Percentiles rank a stretch among this genome's conserved stretches.
phyloP scores from a whole-genome alignment of 2,888 invertebrate genomes.

The Tenthredo distinguenda region DNA sequence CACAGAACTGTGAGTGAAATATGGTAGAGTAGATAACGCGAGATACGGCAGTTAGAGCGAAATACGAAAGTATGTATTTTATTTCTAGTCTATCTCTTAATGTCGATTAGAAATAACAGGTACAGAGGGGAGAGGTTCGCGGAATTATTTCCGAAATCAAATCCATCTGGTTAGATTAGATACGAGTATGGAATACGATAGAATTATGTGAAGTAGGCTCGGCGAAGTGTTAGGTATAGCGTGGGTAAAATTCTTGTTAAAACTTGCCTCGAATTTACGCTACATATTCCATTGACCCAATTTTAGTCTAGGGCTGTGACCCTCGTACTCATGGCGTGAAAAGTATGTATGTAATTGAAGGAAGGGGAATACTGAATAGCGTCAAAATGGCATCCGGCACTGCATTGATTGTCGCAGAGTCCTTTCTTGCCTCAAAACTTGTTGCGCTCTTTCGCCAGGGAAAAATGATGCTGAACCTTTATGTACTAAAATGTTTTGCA shows the following conservation, averaged over 20 bases:
- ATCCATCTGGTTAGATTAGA: conserved; percentile 37
- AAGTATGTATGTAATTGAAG: conserved; percentile 43
- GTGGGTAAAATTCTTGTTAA: conserved; percentile 41
- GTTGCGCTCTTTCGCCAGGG: conserved; percentile 37
- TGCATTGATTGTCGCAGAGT: conserved; percentile 31
- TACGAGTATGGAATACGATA: neutral
- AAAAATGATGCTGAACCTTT: conserved; percentile 16
- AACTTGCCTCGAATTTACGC: conserved; percentile 45
- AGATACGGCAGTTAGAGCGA: neutral
- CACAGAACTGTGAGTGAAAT: neutral
- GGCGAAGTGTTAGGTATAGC: conserved; percentile 7
- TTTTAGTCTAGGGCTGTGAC: conserved; percentile 51
- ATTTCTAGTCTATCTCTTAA: neutral
- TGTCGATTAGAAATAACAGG: neutral
- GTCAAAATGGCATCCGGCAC: conserved; percentile 49
- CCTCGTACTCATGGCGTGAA: conserved; percentile 45
- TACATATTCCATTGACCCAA: conserved; percentile 55
- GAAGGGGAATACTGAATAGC: conserved; percentile 49
- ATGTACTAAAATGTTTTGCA: conserved; percentile 29
- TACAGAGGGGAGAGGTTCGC: neutral
- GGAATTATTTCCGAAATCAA: neutral
- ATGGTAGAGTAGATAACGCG: conserved; percentile 7
- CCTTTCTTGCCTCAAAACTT: conserved; percentile 34
- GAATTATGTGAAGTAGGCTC: neutral
- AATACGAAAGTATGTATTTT: neutral